Evolutionary conservation across 2,113 vertebrate species (phyloP).

Genomic region (Echinops telfairi): DNA sequence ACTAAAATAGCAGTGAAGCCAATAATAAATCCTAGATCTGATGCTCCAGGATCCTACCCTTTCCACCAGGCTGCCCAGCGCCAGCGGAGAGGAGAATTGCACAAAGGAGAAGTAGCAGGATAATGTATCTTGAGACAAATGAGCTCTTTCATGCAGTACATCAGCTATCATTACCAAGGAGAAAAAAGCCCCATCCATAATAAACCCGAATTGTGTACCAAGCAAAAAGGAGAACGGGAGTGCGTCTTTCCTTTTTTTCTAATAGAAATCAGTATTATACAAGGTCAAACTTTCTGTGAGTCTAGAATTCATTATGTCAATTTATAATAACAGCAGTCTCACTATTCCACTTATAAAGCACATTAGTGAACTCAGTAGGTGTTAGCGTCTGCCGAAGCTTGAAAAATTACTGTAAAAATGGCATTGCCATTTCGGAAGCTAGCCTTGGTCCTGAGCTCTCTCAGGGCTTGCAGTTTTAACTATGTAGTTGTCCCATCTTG

Average conservation of each 20-base stretch:
- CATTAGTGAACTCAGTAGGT: background rate
- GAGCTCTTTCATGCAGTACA: background rate
- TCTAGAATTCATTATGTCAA: background rate
- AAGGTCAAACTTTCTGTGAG: background rate
- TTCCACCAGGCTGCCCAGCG: background rate
- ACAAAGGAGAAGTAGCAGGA: background rate
- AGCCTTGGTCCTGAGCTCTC: background rate
- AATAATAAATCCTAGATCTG: slow-evolving; percentile 44
- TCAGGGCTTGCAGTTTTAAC: background rate
- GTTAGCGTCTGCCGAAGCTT: background rate
- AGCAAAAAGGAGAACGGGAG: background rate
- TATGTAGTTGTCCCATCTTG: background rate
- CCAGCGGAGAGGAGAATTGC: background rate
- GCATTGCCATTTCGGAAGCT: background rate
- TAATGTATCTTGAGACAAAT: background rate
- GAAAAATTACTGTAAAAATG: background rate
- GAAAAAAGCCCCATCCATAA: background rate
- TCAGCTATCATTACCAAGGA: background rate
- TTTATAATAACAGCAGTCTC: background rate
- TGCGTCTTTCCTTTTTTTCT: background rate
- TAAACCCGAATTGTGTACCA: background rate
- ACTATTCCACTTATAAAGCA: background rate
- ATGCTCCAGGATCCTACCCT: background rate
- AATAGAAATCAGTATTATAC: background rate
- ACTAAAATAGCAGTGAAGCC: slow-evolving; percentile 56